These are phyloP conservation scores for Diloba caeruleocephala DNA, from an alignment of 2,888 invertebrate species.

Conservation along the genomic window DNA sequence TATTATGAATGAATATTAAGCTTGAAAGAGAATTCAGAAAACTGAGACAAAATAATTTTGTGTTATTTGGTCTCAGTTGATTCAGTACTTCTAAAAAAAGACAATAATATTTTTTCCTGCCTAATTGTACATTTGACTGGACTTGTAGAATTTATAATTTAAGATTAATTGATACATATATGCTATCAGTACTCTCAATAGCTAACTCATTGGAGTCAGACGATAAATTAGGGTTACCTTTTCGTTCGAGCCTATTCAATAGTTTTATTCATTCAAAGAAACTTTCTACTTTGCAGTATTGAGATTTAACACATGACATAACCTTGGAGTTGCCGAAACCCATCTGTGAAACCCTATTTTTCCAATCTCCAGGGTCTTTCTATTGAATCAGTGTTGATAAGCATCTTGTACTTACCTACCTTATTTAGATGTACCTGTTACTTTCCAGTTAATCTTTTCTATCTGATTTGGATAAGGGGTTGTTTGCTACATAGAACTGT, in stretches of 20 bases:
- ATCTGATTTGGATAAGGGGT: slow-evolving; percentile 38
- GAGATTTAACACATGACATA: slow-evolving; percentile 26
- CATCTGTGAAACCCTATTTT: slow-evolving; percentile 47
- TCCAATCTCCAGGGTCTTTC: slow-evolving; percentile 45
- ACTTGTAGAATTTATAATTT: no score
- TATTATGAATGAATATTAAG: no score
- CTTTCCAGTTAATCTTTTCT: slow-evolving; percentile 44
- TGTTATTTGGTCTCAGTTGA: no score
- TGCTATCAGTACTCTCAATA: no score
- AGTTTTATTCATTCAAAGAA: slow-evolving; percentile 30
- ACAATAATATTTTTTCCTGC: no score
- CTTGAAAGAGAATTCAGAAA: no score
- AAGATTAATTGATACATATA: no score
- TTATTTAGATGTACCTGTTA: slow-evolving; percentile 55
- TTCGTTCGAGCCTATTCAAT: slow-evolving; percentile 13
- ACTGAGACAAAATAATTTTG: no score
- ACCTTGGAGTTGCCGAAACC: slow-evolving; percentile 42
- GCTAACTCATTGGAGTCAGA: slow-evolving; percentile 9
- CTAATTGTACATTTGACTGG: no score
- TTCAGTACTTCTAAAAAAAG: no score
- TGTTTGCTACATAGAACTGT: slow-evolving; percentile 15
- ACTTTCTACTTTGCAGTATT: slow-evolving; percentile 19
- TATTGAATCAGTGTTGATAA: slow-evolving; percentile 61
- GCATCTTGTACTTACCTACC: slow-evolving; percentile 48
- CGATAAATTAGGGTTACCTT: slow-evolving; percentile 35